Conservation (phyloP, 2,797 vertebrate species). For the Perodicticus potto region DNA sequence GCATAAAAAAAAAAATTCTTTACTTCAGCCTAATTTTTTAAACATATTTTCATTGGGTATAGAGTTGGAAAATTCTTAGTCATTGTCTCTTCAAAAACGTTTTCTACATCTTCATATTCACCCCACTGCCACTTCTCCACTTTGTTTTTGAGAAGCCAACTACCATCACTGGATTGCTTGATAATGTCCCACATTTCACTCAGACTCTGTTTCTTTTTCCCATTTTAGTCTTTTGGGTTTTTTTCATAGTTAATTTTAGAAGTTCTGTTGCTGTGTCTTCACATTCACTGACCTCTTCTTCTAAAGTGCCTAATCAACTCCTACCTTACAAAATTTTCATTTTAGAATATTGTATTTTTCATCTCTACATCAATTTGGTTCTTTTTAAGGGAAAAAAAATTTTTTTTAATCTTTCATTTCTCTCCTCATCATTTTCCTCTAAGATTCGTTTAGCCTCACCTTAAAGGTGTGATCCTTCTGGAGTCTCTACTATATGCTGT, state of each 20-base stretch:
- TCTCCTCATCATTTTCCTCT: neutral
- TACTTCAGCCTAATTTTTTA: neutral
- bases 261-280: neutral
- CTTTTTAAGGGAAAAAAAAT: neutral
- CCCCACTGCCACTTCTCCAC: neutral
- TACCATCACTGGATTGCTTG: neutral
- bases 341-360: slow-evolving; percentile 4
- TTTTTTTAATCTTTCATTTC: neutral
- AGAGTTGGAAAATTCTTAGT: neutral
- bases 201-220: neutral
- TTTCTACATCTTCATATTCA: neutral
- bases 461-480: neutral
- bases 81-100: neutral
- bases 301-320: neutral
- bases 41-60: neutral
- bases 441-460: neutral
- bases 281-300: neutral
- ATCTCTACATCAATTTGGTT: neutral
- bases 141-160: neutral
- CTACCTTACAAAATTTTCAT: neutral
- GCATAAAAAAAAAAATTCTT: neutral
- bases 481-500: neutral
- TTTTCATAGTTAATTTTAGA: neutral
- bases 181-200: neutral
- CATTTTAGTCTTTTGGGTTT: neutral